Conservation (phyloP, 2,797 vertebrate species). For the Lateolabrax maculatus region DNA sequence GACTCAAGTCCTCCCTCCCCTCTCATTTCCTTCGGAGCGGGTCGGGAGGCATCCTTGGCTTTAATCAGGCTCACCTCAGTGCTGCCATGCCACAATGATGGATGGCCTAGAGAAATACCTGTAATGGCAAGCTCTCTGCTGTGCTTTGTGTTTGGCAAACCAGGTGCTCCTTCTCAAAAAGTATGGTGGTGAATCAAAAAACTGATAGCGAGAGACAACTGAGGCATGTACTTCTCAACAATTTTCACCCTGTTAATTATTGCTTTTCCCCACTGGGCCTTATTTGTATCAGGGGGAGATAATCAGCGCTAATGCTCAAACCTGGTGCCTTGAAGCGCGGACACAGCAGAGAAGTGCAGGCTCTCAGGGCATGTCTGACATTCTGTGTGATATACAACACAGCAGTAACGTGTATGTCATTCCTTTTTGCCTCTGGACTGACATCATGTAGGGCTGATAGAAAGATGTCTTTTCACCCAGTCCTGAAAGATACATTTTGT, state of each 20-base stretch:
- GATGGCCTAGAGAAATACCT: slow-evolving; percentile 76
- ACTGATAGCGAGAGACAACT: slow-evolving; percentile 13
- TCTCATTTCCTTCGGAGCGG: slow-evolving; percentile 55
- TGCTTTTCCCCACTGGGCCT: neutral
- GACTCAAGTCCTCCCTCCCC: slow-evolving; percentile 39
- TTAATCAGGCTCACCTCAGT: slow-evolving; percentile 69
- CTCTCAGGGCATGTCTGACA: slow-evolving; percentile 50
- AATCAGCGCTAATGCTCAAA: slow-evolving; percentile 29
- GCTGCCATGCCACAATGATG: slow-evolving; percentile 59
- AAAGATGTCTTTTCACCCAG: slow-evolving; percentile 63
- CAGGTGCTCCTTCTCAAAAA: slow-evolving; percentile 28
- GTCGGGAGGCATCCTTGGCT: slow-evolving; percentile 65
- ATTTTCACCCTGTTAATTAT: slow-evolving; percentile 49
- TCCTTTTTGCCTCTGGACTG: slow-evolving; percentile 57
- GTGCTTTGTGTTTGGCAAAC: slow-evolving; percentile 64
- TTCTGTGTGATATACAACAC: slow-evolving; percentile 43
- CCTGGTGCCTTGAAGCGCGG: slow-evolving; percentile 24
- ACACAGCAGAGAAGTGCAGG: slow-evolving; percentile 23
- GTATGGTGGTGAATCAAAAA: neutral
- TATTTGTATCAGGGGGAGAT: slow-evolving; percentile 29
- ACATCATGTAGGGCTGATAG: slow-evolving; percentile 68
- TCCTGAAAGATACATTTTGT: slow-evolving; percentile 67
- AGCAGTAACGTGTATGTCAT: slow-evolving; percentile 23
- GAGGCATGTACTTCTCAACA: neutral
- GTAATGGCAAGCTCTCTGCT: slow-evolving; percentile 58